A percentile compares a stretch with the other conserved stretches of the same genome.
Evolutionary conservation across 2,113 vertebrate species (phyloP).

Genomic region (Tympanuchus pallidicinctus): DNA sequence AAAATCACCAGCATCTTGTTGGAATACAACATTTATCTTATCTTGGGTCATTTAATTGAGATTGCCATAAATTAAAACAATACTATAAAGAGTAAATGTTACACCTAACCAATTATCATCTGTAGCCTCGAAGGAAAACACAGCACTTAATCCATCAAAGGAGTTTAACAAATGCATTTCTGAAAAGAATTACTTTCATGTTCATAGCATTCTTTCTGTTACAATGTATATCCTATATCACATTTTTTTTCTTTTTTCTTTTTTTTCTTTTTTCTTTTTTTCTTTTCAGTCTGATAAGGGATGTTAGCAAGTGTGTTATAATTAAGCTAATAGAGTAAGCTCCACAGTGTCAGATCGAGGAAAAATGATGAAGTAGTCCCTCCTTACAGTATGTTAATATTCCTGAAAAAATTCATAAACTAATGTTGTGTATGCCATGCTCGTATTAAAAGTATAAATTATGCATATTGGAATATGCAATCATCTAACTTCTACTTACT

Average conservation of each 20-base stretch:
- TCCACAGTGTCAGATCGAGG: background rate
- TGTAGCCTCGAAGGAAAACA: background rate
- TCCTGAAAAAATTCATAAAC: background rate
- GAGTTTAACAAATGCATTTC: background rate
- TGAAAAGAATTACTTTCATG: background rate
- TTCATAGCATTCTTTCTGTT: background rate
- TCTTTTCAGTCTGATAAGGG: background rate
- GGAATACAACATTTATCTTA: background rate
- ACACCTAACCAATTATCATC: background rate
- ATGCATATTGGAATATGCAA: background rate
- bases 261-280: background rate
- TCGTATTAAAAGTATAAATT: background rate
- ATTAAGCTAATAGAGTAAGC: constrained; percentile 4
- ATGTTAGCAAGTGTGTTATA: background rate
- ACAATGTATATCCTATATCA: background rate
- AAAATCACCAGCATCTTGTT: background rate
- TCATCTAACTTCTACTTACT: background rate
- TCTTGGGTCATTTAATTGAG: background rate
- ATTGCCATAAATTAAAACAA: constrained; percentile 31
- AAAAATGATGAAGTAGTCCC: background rate
- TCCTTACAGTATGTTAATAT: background rate
- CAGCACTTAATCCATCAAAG: background rate
- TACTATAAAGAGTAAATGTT: background rate
- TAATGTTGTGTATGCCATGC: background rate
- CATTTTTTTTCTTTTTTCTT: background rate